Conservation (phyloP, 2,797 vertebrate genomes). For the Valencia hispanica region DNA sequence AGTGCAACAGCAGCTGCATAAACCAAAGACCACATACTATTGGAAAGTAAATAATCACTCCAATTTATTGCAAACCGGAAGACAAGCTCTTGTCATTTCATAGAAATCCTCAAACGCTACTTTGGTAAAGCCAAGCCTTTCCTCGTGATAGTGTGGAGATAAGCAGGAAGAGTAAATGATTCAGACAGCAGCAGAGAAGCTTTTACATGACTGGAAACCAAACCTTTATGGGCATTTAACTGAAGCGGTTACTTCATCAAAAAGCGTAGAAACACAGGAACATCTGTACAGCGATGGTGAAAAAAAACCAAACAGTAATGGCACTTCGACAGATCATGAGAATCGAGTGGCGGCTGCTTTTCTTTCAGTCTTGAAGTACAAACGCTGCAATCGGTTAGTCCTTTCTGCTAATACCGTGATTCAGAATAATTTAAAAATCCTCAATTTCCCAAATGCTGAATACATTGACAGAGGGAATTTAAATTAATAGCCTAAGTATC, state of each 20-base stretch:
- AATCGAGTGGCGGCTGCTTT: conserved; percentile 9
- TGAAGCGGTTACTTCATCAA: conserved; percentile 41
- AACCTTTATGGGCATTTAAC: conserved; percentile 46
- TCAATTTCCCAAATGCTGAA: conserved; percentile 12
- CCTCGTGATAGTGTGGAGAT: conserved; percentile 12
- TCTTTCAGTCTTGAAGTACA: conserved; percentile 7
- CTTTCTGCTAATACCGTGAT: neutral
- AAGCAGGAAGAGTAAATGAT: conserved; percentile 32
- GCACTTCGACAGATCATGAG: conserved; percentile 39
- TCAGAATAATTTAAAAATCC: conserved; percentile 10
- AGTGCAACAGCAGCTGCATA: conserved; percentile 3
- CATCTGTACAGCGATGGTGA: conserved; percentile 45
- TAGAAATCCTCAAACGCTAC: conserved; percentile 29
- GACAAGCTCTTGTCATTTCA: conserved; percentile 44
- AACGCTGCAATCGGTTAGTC: neutral
- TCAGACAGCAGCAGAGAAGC: conserved; percentile 42
- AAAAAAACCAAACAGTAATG: conserved; percentile 28
- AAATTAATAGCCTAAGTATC: conserved; percentile 30
- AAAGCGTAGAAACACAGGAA: conserved; percentile 35
- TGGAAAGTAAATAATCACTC: conserved; percentile 45
- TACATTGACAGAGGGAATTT: conserved; percentile 9
- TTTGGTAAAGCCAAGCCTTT: conserved; percentile 13
- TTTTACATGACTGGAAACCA: conserved; percentile 21
- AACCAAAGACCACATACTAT: conserved; percentile 50
- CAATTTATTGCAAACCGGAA: conserved; percentile 64